phyloP scores from a whole-genome alignment of 2,888 invertebrate genomes.

The Acrocyrtus sp. region DNA sequence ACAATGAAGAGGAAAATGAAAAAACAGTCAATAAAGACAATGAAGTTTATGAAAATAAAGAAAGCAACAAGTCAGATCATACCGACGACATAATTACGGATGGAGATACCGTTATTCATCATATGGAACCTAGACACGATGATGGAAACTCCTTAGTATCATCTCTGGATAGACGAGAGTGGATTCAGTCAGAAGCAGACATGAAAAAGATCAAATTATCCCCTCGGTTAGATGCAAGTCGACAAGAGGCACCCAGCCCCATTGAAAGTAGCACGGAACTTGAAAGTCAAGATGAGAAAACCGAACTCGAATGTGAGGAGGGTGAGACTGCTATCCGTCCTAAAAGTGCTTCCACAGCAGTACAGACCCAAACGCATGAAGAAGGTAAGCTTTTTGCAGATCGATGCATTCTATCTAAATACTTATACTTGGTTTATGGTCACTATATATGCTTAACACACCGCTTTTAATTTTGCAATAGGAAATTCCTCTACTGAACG shows the following conservation, averaged over 20 bases:
- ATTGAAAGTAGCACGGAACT: not conserved
- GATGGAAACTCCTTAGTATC: conserved; percentile 61
- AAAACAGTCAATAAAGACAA: conserved; percentile 26
- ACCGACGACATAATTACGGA: conserved; percentile 33
- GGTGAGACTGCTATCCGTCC: conserved; percentile 68
- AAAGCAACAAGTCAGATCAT: conserved; percentile 34
- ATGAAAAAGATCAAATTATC: conserved; percentile 54
- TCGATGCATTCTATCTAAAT: no score
- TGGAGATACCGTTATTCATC: conserved; percentile 63
- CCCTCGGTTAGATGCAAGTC: conserved; percentile 29
- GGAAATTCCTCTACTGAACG: conserved; percentile 52
- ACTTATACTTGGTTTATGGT: no score
- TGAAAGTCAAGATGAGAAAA: conserved; percentile 42
- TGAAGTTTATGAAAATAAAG: conserved; percentile 22
- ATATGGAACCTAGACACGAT: conserved; percentile 60
- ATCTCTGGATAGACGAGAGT: conserved; percentile 60
- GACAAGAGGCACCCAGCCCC: conserved; percentile 30
- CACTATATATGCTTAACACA: no score
- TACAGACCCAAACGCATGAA: conserved; percentile 86
- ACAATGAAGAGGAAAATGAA: conserved; percentile 4
- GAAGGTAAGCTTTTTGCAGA: conserved; percentile 82
- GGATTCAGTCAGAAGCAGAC: conserved; percentile 62
- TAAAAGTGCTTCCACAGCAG: conserved; percentile 81
- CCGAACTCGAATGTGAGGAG: conserved; percentile 50
- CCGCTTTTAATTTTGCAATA: conserved; percentile 34